phyloP scores from a whole-genome alignment of 92 coral and sea anemone genomes.

The Pocillopora grandis region DNA sequence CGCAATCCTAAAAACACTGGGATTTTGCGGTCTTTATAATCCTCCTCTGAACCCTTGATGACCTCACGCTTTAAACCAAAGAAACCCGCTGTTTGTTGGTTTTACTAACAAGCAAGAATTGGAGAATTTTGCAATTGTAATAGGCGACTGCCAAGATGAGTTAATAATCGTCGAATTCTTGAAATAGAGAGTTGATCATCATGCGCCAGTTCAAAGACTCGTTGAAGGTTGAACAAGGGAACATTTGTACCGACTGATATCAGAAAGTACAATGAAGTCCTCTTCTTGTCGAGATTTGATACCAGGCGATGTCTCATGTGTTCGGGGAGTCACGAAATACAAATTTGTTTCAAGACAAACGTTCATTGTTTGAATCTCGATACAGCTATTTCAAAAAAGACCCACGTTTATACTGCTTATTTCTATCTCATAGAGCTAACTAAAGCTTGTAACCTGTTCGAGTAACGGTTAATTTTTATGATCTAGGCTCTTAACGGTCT shows the following conservation, averaged over 20 bases:
- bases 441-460: too few species aligned
- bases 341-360: not conserved
- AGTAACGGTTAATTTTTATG: not conserved
- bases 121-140: too few species aligned
- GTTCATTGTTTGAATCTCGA: not conserved
- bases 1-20: too few species aligned
- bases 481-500: not conserved
- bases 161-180: too few species aligned
- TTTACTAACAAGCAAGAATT: too few species aligned
- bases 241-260: not conserved
- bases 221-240: not conserved
- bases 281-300: not conserved
- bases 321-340: slow-evolving; percentile 22
- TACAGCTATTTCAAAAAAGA: not conserved
- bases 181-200: too few species aligned
- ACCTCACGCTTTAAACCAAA: too few species aligned
- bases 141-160: too few species aligned
- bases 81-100: too few species aligned
- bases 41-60: too few species aligned
- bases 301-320: not conserved
- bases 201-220: not conserved
- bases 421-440: not conserved
- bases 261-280: slow-evolving; percentile 1
- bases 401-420: not conserved
- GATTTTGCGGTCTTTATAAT: too few species aligned